A percentile compares a stretch with the other conserved stretches of the same genome.
These are phyloP conservation scores for Candidula unifasciata DNA, from an alignment of 2,888 invertebrate genomes.

Conservation along the genomic window DNA sequence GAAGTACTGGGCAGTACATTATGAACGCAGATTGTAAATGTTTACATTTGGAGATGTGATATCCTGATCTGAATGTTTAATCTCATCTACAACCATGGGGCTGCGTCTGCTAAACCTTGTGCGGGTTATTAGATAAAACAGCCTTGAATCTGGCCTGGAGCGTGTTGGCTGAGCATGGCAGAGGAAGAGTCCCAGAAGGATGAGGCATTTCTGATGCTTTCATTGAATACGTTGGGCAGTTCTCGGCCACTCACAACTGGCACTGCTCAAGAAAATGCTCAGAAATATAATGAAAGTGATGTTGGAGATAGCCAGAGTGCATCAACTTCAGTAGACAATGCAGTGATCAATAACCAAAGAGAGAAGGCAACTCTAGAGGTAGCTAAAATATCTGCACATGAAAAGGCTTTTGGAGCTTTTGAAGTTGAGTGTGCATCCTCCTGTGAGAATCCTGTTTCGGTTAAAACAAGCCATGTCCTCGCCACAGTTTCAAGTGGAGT, in stretches of 20 bases:
- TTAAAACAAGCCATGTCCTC: neutral
- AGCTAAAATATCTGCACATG: neutral
- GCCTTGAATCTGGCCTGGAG: no score
- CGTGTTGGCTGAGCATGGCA: conserved; percentile 4
- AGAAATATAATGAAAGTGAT: neutral
- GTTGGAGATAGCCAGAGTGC: neutral
- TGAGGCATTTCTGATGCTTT: neutral
- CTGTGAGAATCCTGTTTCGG: neutral
- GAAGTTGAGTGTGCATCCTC: neutral
- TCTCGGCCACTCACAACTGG: no score
- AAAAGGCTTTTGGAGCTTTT: conserved; percentile 1
- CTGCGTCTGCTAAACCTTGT: neutral
- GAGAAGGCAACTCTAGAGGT: neutral
- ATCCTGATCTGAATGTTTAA: no score
- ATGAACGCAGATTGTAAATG: no score
- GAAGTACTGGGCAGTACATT: no score
- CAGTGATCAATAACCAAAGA: no score
- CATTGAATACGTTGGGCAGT: neutral
- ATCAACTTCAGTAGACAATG: neutral
- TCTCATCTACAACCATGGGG: no score
- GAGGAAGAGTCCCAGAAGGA: neutral
- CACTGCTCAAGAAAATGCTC: neutral
- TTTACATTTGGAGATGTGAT: no score
- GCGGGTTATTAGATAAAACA: neutral
- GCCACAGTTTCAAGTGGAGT: neutral